Percentiles rank a stretch among this genome's conserved stretches.
phyloP scores from a whole-genome alignment of 2,888 invertebrate genomes.

The Ochlodes sylvanus region DNA sequence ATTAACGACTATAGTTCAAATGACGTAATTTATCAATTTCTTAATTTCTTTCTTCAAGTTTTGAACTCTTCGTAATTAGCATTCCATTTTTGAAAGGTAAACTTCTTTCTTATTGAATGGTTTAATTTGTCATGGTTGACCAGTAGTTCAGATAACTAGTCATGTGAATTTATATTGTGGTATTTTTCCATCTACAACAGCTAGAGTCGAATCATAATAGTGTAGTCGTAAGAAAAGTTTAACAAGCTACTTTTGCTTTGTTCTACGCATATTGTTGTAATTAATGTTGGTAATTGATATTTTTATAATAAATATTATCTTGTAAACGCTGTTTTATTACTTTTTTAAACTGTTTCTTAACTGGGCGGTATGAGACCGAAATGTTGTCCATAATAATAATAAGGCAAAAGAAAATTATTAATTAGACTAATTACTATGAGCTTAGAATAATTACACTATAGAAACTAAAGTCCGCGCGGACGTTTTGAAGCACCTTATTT shows the following conservation, averaged over 20 bases:
- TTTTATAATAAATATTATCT: slow-evolving; percentile 3
- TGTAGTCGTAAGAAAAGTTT: background rate
- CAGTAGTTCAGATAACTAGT: background rate
- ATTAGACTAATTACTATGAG: no score
- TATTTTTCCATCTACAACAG: background rate
- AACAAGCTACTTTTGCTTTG: background rate
- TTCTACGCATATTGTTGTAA: background rate
- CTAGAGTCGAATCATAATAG: background rate
- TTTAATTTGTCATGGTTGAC: background rate
- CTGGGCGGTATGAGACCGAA: no score
- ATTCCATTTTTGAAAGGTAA: background rate
- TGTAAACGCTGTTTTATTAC: background rate
- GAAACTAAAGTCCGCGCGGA: no score
- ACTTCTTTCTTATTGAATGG: no score
- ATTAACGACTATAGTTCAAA: no score
- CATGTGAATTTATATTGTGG: background rate
- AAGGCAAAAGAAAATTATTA: no score
- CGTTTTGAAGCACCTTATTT: no score
- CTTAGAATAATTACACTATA: no score
- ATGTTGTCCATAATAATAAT: no score
- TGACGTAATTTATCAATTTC: no score
- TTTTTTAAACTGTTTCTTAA: background rate
- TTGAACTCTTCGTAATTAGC: background rate
- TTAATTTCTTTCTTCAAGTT: background rate
- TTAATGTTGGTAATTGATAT: background rate